Conservation (phyloP, 2,113 vertebrate species). For the Emydura subglobosa region DNA sequence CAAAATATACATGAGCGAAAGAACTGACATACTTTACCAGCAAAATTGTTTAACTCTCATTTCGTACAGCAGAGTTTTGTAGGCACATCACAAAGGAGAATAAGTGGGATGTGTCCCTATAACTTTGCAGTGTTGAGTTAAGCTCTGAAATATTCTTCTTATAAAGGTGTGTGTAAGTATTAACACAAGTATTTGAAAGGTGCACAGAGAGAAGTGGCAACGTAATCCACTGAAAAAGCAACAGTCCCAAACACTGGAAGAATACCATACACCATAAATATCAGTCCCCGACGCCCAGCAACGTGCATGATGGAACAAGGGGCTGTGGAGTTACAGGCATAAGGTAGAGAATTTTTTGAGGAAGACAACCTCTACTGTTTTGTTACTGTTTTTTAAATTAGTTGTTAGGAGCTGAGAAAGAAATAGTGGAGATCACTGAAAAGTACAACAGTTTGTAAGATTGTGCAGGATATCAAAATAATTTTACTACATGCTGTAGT, state of each 20-base stretch:
- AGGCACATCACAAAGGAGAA: neutral
- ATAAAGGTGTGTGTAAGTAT: neutral
- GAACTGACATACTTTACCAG: neutral
- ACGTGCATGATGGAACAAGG: neutral
- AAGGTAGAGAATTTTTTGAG: neutral
- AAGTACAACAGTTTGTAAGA: neutral
- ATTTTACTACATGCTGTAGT: neutral
- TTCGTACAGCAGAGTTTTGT: neutral
- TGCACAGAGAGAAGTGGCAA: neutral
- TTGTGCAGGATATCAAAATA: neutral
- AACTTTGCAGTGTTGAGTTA: neutral
- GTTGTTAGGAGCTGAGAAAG: neutral
- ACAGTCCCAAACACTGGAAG: neutral
- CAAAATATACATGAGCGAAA: neutral
- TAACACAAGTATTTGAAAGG: neutral
- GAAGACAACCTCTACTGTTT: neutral
- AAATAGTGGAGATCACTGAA: neutral
- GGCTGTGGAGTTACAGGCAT: neutral
- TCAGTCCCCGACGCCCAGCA: neutral
- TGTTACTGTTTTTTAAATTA: neutral
- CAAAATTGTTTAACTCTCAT: neutral
- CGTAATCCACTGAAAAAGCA: neutral
- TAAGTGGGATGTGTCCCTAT: neutral
- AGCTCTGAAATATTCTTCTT: neutral
- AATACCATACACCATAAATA: neutral